Evolutionary conservation across 2,113 vertebrate genomes (phyloP), one percentile per base, ranked within the genome.

Genomic region (Cacatua alba): DNA sequence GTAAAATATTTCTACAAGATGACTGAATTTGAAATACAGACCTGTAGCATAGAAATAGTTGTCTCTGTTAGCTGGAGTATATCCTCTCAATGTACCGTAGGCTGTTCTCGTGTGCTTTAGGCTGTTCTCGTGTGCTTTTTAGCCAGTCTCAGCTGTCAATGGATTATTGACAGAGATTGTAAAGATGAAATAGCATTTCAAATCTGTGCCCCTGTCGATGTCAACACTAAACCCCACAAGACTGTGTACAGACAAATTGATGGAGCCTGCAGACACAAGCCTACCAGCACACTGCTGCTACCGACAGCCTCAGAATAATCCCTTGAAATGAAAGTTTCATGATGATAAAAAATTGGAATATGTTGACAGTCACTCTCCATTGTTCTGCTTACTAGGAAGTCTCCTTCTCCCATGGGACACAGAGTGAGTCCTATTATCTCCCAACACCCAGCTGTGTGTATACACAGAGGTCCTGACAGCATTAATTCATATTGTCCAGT

Each of bases 111-210:
- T 4, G 0, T 72, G 81, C 64, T 72, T 88, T 94, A 52, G 14
- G 82, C 52, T 81, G 35, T 51, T 72, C 44, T 81, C 77, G 76
- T 4, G 0, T 72, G 81, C 64, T 72, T 88, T 94, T 86, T 35
- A 83, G 75, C 81, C 13, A 31, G 57, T 25, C 53, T 84, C 68
- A 65, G 82, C 57, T 57, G 33, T 13, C 86, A 88, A 90, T 52
- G 86, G 74, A 63, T 92, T 96, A 96, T 44, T 81, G 90, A 93
- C 78, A 92, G 70, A 41, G 53, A 44, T 11, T 35, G 18, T 44
- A 80, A 86, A 84, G 77, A 74, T 63, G 43, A 90, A 96, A 76
- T 43, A 82, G 57, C 75, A 75, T 72, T 90, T 84, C 67, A 79
- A 53, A 88, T 88, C 91, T 37, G 9, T 15, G 26, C 53, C 78